Conservation (phyloP, 2,797 vertebrate species). For the Parotocinclus haroldoi region DNA sequence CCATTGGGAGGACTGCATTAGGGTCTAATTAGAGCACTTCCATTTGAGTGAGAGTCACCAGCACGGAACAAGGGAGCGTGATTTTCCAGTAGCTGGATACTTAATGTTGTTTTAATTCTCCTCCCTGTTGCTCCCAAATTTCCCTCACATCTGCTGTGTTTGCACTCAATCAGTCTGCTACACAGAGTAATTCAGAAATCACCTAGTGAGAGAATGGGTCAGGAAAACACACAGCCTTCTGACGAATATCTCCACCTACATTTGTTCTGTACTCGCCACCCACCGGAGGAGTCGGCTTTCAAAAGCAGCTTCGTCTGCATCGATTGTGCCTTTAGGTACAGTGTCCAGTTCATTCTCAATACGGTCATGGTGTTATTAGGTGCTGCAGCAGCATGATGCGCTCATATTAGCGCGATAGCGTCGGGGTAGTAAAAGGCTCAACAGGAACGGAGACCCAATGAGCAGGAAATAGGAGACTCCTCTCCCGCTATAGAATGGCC, state of each 20-base stretch:
- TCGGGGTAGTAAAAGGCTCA: slow-evolving; percentile 26
- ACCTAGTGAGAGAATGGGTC: slow-evolving; percentile 39
- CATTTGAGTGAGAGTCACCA: slow-evolving; percentile 41
- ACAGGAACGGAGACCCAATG: slow-evolving; percentile 18
- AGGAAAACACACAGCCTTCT: slow-evolving; percentile 20
- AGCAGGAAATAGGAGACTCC: slow-evolving; percentile 43
- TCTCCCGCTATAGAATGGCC: slow-evolving; percentile 26
- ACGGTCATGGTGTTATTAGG: slow-evolving; percentile 17
- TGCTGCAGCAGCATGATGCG: slow-evolving; percentile 7
- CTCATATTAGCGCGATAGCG: slow-evolving; percentile 30
- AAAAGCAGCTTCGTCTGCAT: slow-evolving; percentile 30
- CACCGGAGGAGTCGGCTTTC: slow-evolving; percentile 19
- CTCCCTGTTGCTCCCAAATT: slow-evolving; percentile 57
- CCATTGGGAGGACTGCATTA: slow-evolving; percentile 43
- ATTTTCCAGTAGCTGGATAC: slow-evolving; percentile 56
- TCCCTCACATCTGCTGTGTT: slow-evolving; percentile 57
- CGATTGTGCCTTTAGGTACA: slow-evolving; percentile 40
- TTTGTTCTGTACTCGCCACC: slow-evolving; percentile 12
- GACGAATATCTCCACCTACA: slow-evolving; percentile 22
- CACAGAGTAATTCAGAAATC: slow-evolving; percentile 51
- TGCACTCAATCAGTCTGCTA: slow-evolving; percentile 49
- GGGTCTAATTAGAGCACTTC: slow-evolving; percentile 53
- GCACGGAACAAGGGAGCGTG: slow-evolving; percentile 43
- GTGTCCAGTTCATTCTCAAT: slow-evolving; percentile 37
- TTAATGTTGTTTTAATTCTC: slow-evolving; percentile 56